These are phyloP conservation scores for Porites lutea DNA, from an alignment of 64 coral and sea anemone genomes.

Conservation along the genomic window DNA sequence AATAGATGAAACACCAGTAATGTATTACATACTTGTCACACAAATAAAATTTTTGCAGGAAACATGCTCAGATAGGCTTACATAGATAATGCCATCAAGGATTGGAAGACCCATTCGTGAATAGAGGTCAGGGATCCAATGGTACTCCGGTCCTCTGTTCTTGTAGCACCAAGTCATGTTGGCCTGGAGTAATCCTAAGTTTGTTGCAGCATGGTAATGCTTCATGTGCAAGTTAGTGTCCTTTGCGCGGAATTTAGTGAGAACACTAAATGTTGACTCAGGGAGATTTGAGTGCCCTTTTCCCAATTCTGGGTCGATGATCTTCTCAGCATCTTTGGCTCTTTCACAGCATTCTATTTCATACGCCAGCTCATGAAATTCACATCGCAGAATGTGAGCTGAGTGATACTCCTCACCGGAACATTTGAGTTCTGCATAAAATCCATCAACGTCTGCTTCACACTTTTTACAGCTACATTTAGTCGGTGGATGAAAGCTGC, in stretches of 20 bases:
- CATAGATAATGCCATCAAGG: slow-evolving; percentile 38
- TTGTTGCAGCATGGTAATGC: slow-evolving; percentile 40
- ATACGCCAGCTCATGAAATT: slow-evolving; percentile 44
- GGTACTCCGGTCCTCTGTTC: slow-evolving; percentile 1
- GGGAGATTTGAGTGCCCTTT: neutral
- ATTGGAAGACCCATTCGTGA: slow-evolving; percentile 2
- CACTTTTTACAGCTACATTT: too few relatives aligned
- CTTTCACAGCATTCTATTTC: slow-evolving; percentile 59
- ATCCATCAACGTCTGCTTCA: slow-evolving; percentile 30
- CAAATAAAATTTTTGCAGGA: neutral
- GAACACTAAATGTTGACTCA: slow-evolving; percentile 29
- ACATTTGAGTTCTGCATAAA: slow-evolving; percentile 36
- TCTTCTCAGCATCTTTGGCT: slow-evolving; percentile 44
- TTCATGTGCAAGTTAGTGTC: slow-evolving; percentile 22
- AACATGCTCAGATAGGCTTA: too few relatives aligned
- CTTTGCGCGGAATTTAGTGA: slow-evolving; percentile 20
- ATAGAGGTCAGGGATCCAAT: too few relatives aligned
- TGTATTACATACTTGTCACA: neutral
- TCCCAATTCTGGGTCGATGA: too few relatives aligned
- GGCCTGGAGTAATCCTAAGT: slow-evolving; percentile 33
- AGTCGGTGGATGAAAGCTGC: slow-evolving; percentile 45
- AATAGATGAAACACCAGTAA: neutral
- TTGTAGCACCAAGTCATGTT: slow-evolving; percentile 30
- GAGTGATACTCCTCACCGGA: slow-evolving; percentile 55
- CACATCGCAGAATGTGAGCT: slow-evolving; percentile 40